Conservation (phyloP, 2,113 vertebrate genomes). For the Larimichthys polyactis region DNA sequence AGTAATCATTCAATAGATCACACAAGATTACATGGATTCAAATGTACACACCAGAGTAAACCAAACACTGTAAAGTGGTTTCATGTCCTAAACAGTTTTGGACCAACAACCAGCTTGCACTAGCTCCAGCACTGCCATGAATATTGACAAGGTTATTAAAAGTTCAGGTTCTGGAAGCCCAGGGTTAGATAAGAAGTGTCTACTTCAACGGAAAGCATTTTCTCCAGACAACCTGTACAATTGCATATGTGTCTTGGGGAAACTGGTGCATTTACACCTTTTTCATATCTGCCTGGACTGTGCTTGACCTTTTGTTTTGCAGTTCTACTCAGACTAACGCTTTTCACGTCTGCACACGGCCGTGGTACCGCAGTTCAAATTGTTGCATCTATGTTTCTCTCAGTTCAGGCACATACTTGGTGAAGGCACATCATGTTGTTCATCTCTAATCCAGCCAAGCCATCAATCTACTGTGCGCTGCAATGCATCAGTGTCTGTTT, state of each 20-base stretch:
- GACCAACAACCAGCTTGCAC: not conserved
- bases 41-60: not conserved
- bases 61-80: not conserved
- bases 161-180: no score
- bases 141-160: no score
- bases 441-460: not conserved
- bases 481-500: slow-evolving; percentile 35
- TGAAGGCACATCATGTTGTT: no score
- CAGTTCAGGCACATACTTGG: not conserved
- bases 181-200: no score
- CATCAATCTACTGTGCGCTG: slow-evolving; percentile 39
- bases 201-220: not conserved
- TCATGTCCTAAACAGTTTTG: not conserved
- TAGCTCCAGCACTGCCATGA: no score
- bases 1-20: not conserved
- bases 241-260: not conserved
- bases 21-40: not conserved
- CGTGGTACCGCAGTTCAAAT: not conserved
- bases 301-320: not conserved
- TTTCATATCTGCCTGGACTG: not conserved
- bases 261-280: not conserved
- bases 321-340: not conserved
- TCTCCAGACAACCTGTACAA: not conserved
- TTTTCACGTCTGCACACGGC: not conserved
- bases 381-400: not conserved